A percentile compares a stretch with the other conserved stretches of the same genome.
Evolutionary conservation across 2,113 vertebrate genomes (phyloP).

Genomic region (Psittacus erithacus): DNA sequence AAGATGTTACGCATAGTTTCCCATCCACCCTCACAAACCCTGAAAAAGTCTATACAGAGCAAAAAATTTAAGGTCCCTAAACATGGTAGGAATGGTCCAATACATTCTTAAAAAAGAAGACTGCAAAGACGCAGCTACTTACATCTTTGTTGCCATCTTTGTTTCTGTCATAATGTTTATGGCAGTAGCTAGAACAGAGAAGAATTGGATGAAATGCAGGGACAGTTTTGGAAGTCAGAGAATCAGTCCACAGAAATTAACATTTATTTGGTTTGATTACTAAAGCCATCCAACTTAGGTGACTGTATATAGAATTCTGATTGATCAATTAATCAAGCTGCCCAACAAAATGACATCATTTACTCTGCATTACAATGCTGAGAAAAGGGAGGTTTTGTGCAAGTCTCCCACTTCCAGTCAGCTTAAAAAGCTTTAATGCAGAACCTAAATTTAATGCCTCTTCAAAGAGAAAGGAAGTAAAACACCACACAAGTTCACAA

Average conservation of each 20-base stretch:
- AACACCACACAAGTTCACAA: neutral
- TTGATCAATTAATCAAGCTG: neutral
- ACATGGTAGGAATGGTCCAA: neutral
- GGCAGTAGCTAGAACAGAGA: slow-evolving; percentile 88
- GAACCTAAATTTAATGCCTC: neutral
- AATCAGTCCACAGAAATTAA: neutral
- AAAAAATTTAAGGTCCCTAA: neutral
- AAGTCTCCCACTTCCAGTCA: neutral
- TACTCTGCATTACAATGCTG: neutral
- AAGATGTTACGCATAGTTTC: neutral
- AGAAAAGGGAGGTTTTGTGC: neutral
- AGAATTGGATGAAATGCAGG: neutral
- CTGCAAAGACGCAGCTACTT: slow-evolving; percentile 69
- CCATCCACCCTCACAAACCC: neutral
- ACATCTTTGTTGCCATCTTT: slow-evolving; percentile 93
- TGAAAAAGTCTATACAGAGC: neutral
- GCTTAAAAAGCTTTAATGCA: neutral
- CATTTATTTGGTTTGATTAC: neutral
- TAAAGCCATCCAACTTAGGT: neutral
- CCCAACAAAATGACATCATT: neutral
- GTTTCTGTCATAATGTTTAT: slow-evolving; percentile 87
- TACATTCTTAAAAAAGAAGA: neutral
- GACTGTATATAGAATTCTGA: neutral
- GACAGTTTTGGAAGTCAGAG: neutral
- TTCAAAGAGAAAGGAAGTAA: neutral